Percentiles rank a stretch among this genome's conserved stretches.
Evolutionary conservation across 1,140 invertebrate genomes (phyloP).

Genomic region (Bombus terrestris): DNA sequence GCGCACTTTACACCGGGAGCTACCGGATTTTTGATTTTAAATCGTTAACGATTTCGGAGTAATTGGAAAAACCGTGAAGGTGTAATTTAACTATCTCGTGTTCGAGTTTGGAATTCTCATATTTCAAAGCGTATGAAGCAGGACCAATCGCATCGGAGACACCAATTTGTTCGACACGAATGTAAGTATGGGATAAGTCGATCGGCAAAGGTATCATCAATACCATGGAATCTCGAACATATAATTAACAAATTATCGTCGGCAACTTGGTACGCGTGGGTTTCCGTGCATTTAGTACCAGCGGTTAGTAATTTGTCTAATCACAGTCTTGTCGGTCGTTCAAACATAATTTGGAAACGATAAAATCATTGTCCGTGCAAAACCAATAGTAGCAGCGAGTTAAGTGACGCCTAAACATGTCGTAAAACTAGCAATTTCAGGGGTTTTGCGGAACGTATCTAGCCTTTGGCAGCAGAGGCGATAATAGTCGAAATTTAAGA

Average conservation of each 20-base stretch:
- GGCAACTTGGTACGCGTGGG: background rate
- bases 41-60: background rate
- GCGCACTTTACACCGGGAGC: background rate
- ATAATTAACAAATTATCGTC: background rate
- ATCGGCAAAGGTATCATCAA: too few species aligned
- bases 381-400: background rate
- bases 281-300: background rate
- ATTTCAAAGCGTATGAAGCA: background rate
- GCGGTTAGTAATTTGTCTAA: slow-evolving; percentile 1
- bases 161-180: background rate
- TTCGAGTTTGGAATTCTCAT: background rate
- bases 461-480: background rate
- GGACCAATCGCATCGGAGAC: background rate
- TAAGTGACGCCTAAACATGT: slow-evolving; percentile 3
- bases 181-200: background rate
- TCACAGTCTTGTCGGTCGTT: background rate
- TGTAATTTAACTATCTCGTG: background rate
- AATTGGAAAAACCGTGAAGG: background rate
- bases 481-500: slow-evolving; percentile 8
- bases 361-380: background rate
- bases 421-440: slow-evolving; percentile 4
- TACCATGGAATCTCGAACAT: too few species aligned
- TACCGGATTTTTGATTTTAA: background rate
- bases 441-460: background rate
- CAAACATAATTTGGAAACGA: slow-evolving; percentile 1